Percentiles rank a stretch among this genome's conserved stretches.
Conservation (phyloP, 2,888 invertebrate species). For the Lacanobia wlatinum region DNA sequence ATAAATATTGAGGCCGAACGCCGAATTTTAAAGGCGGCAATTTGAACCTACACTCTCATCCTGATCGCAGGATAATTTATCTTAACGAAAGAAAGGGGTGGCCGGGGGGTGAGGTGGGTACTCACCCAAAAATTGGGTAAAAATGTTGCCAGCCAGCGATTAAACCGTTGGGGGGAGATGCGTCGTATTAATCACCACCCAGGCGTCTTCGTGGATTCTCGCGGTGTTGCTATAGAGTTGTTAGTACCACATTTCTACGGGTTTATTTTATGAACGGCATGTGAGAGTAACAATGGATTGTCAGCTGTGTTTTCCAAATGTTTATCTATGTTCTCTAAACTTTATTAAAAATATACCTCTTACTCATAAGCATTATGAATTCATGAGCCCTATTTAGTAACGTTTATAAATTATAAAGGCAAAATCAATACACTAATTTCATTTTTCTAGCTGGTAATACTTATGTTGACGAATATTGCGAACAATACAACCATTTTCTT, state of each 20-base stretch:
- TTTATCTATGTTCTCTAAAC: not conserved
- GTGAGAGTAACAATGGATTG: not conserved
- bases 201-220: slow-evolving; percentile 87
- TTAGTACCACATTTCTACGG: slow-evolving; percentile 13
- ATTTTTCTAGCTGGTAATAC: too few species aligned
- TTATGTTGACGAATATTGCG: too few species aligned
- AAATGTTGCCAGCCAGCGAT: slow-evolving; percentile 91
- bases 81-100: slow-evolving; percentile 91
- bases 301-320: too few species aligned
- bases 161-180: slow-evolving; percentile 90
- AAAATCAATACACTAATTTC: too few species aligned
- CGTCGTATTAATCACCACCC: slow-evolving; percentile 91
- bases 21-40: slow-evolving; percentile 90
- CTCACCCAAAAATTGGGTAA: slow-evolving; percentile 90
- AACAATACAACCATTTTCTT: too few species aligned
- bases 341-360: not conserved
- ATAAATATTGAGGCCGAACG: slow-evolving; percentile 88
- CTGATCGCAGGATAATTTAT: slow-evolving; percentile 91
- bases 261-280: not conserved
- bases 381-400: too few species aligned
- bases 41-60: slow-evolving; percentile 91
- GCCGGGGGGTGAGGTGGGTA: slow-evolving; percentile 76
- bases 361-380: too few species aligned
- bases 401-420: too few species aligned
- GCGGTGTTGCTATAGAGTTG: slow-evolving; percentile 78